Evolutionary conservation across 2,113 vertebrate genomes (phyloP).

Genomic region (Pelodiscus sinensis): DNA sequence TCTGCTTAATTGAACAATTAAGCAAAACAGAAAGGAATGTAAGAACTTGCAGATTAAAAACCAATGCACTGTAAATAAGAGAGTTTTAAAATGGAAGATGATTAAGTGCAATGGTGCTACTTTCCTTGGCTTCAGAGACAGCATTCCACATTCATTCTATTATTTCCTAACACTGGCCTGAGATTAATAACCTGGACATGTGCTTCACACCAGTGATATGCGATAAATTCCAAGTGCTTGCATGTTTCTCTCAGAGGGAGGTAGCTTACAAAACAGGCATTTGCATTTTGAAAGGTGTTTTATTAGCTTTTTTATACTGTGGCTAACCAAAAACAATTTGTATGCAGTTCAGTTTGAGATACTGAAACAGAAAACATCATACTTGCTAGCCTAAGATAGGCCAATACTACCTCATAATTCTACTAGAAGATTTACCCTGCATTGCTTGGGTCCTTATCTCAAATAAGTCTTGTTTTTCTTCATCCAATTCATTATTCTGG

Average conservation of each 20-base stretch:
- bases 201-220: background rate
- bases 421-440: background rate
- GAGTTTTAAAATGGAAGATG: background rate
- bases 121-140: background rate
- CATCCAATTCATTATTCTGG: too few relatives aligned
- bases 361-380: background rate
- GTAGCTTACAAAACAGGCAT: constrained; percentile 9
- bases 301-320: background rate
- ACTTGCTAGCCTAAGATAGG: rapidly evolving
- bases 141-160: background rate
- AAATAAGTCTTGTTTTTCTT: too few relatives aligned
- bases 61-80: background rate
- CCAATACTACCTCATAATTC: background rate
- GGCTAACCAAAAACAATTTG: rapidly evolving
- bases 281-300: background rate
- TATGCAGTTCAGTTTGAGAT: background rate
- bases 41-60: background rate
- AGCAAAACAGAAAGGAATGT: background rate
- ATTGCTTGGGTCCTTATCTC: too few relatives aligned
- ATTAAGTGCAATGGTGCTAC: background rate
- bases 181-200: constrained; percentile 7
- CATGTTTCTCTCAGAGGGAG: background rate
- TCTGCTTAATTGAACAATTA: background rate
- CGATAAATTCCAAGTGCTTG: background rate
- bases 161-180: background rate